Evolutionary conservation across 2,797 vertebrate species (phyloP).

Genomic region (Leuciscus waleckii): DNA sequence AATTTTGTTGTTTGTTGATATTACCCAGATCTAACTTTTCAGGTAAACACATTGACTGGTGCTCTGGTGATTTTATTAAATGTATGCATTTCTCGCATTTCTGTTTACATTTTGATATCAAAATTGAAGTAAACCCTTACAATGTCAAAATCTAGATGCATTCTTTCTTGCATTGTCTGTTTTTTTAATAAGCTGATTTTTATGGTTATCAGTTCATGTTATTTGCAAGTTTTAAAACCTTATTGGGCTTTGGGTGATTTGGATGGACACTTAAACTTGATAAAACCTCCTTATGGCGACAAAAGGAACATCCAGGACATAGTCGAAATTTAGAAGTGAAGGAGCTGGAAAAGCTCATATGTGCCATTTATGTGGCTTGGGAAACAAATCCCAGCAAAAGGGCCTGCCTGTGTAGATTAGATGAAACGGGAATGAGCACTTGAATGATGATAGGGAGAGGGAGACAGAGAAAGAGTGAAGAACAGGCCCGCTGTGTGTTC

Average conservation of each 20-base stretch:
- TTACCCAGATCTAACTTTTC: background rate
- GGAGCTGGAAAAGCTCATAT: background rate
- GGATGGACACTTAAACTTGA: background rate
- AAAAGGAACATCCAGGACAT: background rate
- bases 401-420: constrained; percentile 10
- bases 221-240: background rate
- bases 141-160: background rate
- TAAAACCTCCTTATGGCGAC: background rate
- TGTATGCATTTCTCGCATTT: background rate
- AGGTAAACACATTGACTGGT: background rate
- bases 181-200: background rate
- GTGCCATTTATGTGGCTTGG: constrained; percentile 9
- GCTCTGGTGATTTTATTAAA: background rate
- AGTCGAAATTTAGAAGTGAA: constrained; percentile 15
- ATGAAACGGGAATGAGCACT: constrained; percentile 26
- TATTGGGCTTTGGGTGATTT: background rate
- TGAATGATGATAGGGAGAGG: constrained; percentile 20
- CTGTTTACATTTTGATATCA: background rate
- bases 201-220: background rate
- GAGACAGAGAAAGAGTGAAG: constrained; percentile 2
- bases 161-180: background rate
- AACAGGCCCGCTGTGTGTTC: constrained; percentile 31
- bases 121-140: background rate
- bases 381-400: constrained; percentile 19
- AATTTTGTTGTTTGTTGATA: background rate